These are phyloP conservation scores for Trichonephila clavata DNA, from an alignment of 1,140 invertebrate species.

Conservation along the genomic window DNA sequence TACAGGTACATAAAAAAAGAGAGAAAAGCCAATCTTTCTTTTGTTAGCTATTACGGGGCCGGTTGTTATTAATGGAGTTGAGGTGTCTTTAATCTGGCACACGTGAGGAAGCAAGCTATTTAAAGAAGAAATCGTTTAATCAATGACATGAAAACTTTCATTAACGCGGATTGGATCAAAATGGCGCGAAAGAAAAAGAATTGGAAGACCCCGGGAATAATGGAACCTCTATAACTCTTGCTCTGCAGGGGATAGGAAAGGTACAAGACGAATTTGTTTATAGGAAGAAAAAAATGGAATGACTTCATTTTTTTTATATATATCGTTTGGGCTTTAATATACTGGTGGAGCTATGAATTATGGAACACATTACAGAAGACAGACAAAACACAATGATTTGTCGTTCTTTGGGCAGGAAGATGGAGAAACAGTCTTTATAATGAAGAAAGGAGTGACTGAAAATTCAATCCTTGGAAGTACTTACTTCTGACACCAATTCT, in stretches of 20 bases:
- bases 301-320: background rate
- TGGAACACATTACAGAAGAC: background rate
- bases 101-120: conserved; percentile 11
- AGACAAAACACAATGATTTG: conserved; percentile 17
- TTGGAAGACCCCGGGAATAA: background rate
- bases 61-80: conserved; percentile 39
- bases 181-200: background rate
- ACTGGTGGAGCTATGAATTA: background rate
- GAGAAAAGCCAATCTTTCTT: background rate
- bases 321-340: background rate
- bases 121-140: conserved; percentile 34
- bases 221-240: background rate
- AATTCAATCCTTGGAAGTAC: too few species aligned
- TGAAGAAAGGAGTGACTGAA: background rate
- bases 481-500: too few species aligned
- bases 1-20: background rate
- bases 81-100: conserved; percentile 30
- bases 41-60: conserved; percentile 41
- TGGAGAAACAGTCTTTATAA: background rate
- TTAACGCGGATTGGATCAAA: conserved; percentile 32
- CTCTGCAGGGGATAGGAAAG: background rate
- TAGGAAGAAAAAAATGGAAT: background rate
- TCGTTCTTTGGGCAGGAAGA: background rate
- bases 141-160: conserved; percentile 43
- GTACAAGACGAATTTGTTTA: background rate